A percentile compares a stretch with the other conserved stretches of the same genome.
phyloP scores from a whole-genome alignment of 2,797 vertebrate genomes.

The Halcyon leucocephala region DNA sequence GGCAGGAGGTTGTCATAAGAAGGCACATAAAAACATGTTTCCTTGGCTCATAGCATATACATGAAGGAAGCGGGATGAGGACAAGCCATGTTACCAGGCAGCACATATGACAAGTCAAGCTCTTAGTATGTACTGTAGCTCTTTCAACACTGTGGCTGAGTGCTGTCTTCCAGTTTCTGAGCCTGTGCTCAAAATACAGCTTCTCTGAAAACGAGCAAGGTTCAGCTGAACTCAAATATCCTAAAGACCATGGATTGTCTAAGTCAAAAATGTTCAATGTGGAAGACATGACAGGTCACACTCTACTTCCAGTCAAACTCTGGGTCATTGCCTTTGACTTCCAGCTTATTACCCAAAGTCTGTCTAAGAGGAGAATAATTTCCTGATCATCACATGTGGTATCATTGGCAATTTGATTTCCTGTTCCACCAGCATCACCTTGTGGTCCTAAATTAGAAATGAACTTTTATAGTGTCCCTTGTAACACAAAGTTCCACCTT shows the following conservation, averaged over 20 bases:
- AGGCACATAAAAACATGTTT: neutral
- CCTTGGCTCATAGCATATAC: neutral
- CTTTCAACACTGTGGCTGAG: neutral
- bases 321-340: neutral
- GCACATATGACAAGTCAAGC: neutral
- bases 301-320: neutral
- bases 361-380: neutral
- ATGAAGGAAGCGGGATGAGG: neutral
- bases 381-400: neutral
- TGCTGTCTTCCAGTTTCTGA: neutral
- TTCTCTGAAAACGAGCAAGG: neutral
- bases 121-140: neutral
- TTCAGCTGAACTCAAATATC: neutral
- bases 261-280: neutral
- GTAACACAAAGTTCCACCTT: neutral
- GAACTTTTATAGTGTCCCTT: neutral
- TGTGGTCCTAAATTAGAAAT: neutral
- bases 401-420: neutral
- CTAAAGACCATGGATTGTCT: neutral
- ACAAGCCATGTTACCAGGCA: neutral
- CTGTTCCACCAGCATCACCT: neutral
- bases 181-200: neutral
- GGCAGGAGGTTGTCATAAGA: neutral
- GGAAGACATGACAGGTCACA: neutral
- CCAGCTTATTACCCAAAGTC: neutral